Conservation (phyloP, 1,140 invertebrate species). For the Telenomus remus region DNA sequence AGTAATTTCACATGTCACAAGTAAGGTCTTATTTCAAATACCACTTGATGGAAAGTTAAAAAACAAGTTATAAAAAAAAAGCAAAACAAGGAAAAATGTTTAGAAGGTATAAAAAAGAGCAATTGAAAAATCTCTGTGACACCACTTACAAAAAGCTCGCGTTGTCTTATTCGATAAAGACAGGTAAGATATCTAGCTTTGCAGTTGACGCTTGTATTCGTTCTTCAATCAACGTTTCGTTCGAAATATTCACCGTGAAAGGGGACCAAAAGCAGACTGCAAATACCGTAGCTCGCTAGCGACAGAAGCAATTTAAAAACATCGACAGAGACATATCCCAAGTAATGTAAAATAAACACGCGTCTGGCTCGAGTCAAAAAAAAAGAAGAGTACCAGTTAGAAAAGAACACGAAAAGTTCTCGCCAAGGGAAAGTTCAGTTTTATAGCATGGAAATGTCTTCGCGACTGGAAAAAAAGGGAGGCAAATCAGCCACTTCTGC, state of each 20-base stretch:
- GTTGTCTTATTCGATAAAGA: constrained; percentile 38
- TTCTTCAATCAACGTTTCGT: constrained; percentile 40
- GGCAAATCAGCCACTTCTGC: constrained; percentile 20
- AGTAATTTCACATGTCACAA: no score
- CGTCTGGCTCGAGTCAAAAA: constrained; percentile 8
- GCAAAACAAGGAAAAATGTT: no score
- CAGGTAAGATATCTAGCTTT: constrained; percentile 18
- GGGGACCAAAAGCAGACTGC: constrained; percentile 15
- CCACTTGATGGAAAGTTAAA: no score
- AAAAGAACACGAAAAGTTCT: constrained; percentile 18
- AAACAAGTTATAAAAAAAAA: no score
- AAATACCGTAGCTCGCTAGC: constrained; percentile 24
- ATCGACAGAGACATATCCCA: constrained; percentile 31
- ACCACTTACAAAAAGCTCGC: constrained; percentile 12
- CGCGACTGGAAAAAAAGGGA: constrained; percentile 13
- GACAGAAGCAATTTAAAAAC: constrained; percentile 41
- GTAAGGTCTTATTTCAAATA: no score
- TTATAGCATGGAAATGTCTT: constrained; percentile 23
- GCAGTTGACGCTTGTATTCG: constrained; percentile 33
- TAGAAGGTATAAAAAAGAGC: no score
- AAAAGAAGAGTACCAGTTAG: constrained; percentile 6
- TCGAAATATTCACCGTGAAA: constrained; percentile 32
- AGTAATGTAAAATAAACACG: constrained; percentile 38
- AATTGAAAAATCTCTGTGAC: constrained; percentile 19
- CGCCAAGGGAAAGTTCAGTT: constrained; percentile 16